Evolutionary conservation across 2,888 invertebrate genomes (phyloP), one percentile per base, ranked within the genome.

Genomic region (Drosophila nr. fundita): DNA sequence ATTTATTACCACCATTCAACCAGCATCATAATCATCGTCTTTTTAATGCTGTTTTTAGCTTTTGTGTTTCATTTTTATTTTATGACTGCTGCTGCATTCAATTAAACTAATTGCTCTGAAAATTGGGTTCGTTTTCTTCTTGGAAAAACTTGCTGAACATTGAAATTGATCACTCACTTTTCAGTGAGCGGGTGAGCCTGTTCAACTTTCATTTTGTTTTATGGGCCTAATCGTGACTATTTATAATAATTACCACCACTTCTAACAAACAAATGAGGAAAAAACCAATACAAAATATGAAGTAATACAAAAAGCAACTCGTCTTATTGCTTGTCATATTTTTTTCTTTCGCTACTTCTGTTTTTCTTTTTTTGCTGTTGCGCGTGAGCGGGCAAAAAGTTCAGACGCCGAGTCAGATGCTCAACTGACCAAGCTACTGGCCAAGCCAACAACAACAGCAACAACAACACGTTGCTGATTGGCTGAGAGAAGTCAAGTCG

Each of bases 101-200:
- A 88, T 87, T 88, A 88, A 88, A 80, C 73, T 83, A 87, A 87
- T 87, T 88, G 84, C 87, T 80, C 78, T 80, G 69, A 66, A 88
- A 82, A 87, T 88, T 88, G 80, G 75, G 73, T 73, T 73, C 63
- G 80, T 79, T 87, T 84, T 74, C 62, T 57, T 61, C 62, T 66
- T 68, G 57, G n/a, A 10, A 45, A 54, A 74, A 75, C 78, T 78
- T 71, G 74, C 60, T 68, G 69, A 68, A 61, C 64, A 45, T 64
- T 74, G 65, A 59, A 77, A 78, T 68, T 65, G 72, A 76, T 74
- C 63, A 60, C 45, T 45, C 55, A 42, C 57, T 57, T 21, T 40
- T 57, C 15, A 54, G 54, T 36, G 62, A 61, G 52, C 49, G 40
- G 54, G 38, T 24, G 48, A 32, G 49, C 30, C 45, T 30, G 54